These are phyloP conservation scores for Xestia rhomboidea DNA, from an alignment of 2,888 invertebrate species.

Conservation along the genomic window DNA sequence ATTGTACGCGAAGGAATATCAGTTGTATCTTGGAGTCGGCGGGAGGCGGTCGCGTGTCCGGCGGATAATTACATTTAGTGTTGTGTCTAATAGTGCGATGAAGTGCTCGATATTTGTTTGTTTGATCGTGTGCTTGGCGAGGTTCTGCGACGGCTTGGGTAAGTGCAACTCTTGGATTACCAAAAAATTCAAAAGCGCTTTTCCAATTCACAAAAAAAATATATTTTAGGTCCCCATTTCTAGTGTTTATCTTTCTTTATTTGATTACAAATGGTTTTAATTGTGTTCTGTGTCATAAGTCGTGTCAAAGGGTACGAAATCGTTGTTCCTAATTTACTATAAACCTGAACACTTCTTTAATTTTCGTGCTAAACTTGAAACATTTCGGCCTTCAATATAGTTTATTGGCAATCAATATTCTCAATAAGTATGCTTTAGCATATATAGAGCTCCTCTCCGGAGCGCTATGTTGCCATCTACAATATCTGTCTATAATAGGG, in stretches of 20 bases:
- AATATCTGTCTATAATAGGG: neutral
- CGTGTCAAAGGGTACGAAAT: conserved; percentile 39
- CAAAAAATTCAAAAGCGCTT: neutral
- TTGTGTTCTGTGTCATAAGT: conserved; percentile 21
- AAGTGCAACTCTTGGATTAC: conserved; percentile 65
- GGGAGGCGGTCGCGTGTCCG: conserved; percentile 74
- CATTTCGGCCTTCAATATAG: conserved; percentile 55
- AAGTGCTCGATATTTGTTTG: conserved; percentile 82
- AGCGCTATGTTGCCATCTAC: conserved; percentile 8
- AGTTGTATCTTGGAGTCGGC: conserved; percentile 79
- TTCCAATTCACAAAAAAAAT: neutral
- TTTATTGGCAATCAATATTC: conserved; percentile 63
- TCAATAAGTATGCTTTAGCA: conserved; percentile 39
- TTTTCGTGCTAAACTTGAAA: conserved; percentile 56
- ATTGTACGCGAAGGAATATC: conserved; percentile 75
- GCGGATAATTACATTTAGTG: conserved; percentile 72
- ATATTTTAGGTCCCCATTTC: conserved; percentile 24
- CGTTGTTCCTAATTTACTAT: conserved; percentile 2
- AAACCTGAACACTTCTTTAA: conserved; percentile 27
- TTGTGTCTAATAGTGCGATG: conserved; percentile 85
- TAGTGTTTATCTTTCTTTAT: conserved; percentile 44
- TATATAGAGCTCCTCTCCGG: conserved; percentile 26
- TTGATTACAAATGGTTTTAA: conserved; percentile 38
- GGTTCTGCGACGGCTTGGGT: conserved; percentile 80
- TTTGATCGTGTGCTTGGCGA: conserved; percentile 79